Evolutionary conservation across 1,140 invertebrate species (phyloP).

Genomic region (Drosophila asahinai): DNA sequence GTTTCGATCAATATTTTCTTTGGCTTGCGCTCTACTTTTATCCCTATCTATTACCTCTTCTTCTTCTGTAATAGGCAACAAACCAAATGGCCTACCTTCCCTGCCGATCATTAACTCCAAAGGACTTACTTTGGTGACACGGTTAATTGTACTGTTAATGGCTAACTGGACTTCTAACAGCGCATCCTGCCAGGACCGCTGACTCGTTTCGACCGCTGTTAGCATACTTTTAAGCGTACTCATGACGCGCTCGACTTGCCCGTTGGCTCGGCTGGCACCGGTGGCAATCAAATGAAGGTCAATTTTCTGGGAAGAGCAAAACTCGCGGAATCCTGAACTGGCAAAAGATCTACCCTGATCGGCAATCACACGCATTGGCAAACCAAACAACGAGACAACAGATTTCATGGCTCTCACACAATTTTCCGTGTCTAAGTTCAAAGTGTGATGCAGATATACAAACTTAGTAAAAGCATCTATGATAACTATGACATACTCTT

Average conservation of each 20-base stretch:
- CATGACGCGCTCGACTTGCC: not conserved
- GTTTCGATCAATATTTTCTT: too few relatives aligned
- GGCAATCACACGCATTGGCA: not conserved
- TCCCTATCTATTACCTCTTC: too few relatives aligned
- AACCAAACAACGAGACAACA: not conserved
- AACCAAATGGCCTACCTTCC: too few relatives aligned
- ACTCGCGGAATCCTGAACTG: not conserved
- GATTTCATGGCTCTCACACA: not conserved
- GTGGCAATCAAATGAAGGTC: not conserved
- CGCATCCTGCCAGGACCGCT: too few relatives aligned
- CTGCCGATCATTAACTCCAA: too few relatives aligned
- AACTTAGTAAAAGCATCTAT: slow-evolving; percentile 6
- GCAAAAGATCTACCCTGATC: not conserved
- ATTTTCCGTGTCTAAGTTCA: not conserved
- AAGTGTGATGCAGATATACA: not conserved
- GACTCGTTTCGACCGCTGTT: too few relatives aligned
- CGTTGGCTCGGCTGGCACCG: not conserved
- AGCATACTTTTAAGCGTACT: not conserved
- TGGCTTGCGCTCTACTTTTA: too few relatives aligned
- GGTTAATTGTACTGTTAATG: too few relatives aligned
- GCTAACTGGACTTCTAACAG: too few relatives aligned
- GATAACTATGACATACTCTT: slow-evolving; percentile 8
- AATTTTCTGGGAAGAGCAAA: not conserved
- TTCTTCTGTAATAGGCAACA: too few relatives aligned
- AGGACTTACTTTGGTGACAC: too few relatives aligned